Evolutionary conservation across 1,140 invertebrate species (phyloP).

Genomic region (Heterodera carotae): DNA sequence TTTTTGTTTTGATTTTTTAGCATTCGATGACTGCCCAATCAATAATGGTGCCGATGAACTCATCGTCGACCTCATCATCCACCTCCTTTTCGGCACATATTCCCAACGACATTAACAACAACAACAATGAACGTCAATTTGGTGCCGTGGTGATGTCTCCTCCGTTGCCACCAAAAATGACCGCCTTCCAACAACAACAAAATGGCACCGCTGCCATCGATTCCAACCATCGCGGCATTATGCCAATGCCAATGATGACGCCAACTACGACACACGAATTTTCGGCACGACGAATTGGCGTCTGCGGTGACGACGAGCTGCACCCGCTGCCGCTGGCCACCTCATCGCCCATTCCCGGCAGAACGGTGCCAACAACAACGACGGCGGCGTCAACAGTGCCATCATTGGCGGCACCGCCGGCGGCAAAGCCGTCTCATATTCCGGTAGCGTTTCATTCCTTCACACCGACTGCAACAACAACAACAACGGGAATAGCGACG

Average conservation of each 20-base stretch:
- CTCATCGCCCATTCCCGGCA: conserved; percentile 38
- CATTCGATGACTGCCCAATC: too few relatives aligned
- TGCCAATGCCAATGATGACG: too few relatives aligned
- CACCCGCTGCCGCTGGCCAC: conserved; percentile 35
- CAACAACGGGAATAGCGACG: background rate
- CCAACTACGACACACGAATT: background rate
- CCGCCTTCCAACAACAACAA: background rate
- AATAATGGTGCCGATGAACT: too few relatives aligned
- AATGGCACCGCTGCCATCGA: background rate
- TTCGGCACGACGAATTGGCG: background rate
- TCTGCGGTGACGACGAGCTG: too few relatives aligned
- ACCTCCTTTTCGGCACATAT: background rate
- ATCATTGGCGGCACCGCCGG: background rate
- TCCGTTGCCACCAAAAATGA: background rate
- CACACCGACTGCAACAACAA: background rate
- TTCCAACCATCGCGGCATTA: background rate
- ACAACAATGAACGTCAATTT: conserved; percentile 1
- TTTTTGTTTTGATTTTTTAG: too few relatives aligned
- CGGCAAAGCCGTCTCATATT: conserved; percentile 32
- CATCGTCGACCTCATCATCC: background rate
- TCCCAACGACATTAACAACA: background rate
- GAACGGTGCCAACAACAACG: background rate
- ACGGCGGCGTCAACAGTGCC: background rate
- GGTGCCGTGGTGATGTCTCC: background rate
- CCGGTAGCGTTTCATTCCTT: conserved; percentile 18